Base-by-base conservation (phyloP, 2,797 vertebrate species). In the Enteromius argenteus region DNA sequence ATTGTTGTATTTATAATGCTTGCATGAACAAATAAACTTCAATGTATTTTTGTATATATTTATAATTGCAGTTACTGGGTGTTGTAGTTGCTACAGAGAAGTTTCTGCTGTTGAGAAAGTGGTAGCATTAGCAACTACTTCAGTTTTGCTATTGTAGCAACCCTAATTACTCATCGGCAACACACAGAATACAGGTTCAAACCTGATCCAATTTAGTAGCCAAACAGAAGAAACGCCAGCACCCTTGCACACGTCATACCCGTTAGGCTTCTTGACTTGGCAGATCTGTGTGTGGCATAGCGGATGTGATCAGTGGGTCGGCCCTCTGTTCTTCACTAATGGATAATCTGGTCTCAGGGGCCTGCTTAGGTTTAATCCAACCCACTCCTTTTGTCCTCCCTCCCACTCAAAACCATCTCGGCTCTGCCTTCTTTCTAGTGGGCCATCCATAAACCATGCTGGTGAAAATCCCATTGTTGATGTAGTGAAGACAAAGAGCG, bases 291-390 rank as follows among this genome's bases (percentile, higher is more conserved):
- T 76, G 58, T 64, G 58, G 58, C 44, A 27, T 75, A 39, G 11
- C 5, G 19, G 44, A 72, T 60, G 32, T 53, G 72, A 76, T 69
- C 71, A 68, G 64, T 2, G 15, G 56, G 53, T 27, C 11, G 1
- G 60, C 42, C 49, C 44, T 66, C 30, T 72, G 37, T 68, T 83
- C 58, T 60, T 79, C 21, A 60, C 32, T 67, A 19, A 66, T 79
- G 39, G 35, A 77, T 62, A 75, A 81, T 88, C 79, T 81, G 51
- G 23, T 51, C 39, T 74, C 58, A 0, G n/a, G 46, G 39, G 35
- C 82, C 72, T 44, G 15, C 46, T 78, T 56, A 9, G 51, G 67
- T 84, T 56, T 75, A 75, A 81, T 81, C 76, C 77, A 67, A 35
- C 7, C 76, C 7, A 19, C 17, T 68, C 17, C 30, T 60, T 76